Percentiles rank a stretch among this genome's conserved stretches.
These are phyloP conservation scores for Nasonovia ribisnigri DNA, from an alignment of 2,888 invertebrate species.

Conservation along the genomic window DNA sequence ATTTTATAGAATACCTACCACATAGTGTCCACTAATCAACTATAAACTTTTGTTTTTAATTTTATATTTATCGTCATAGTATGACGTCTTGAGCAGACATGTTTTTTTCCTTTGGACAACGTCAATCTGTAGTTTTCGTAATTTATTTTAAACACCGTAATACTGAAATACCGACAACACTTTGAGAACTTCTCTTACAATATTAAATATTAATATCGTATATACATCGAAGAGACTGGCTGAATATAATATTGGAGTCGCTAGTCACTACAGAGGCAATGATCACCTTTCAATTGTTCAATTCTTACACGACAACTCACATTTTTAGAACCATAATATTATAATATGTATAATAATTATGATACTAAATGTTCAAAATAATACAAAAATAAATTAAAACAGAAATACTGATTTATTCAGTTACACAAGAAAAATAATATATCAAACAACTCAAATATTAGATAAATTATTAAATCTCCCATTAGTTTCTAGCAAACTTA, in stretches of 20 bases:
- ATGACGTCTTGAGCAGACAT: too few species aligned
- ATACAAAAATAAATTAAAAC: conserved; percentile 57
- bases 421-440: conserved; percentile 54
- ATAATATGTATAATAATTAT: neutral
- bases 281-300: neutral
- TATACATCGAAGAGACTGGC: neutral
- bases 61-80: neutral
- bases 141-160: neutral
- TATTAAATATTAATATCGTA: neutral
- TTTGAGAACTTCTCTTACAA: neutral
- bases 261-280: neutral
- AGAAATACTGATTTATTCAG: conserved; percentile 63
- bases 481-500: conserved; percentile 9
- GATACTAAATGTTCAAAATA: conserved; percentile 36
- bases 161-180: neutral
- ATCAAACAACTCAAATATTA: conserved; percentile 53
- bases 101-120: neutral
- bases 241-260: neutral
- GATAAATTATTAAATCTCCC: conserved; percentile 15
- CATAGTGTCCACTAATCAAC: neutral
- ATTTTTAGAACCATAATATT: neutral
- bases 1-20: neutral
- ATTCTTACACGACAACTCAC: neutral
- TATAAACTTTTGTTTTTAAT: neutral
- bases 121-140: neutral